Evolutionary conservation across 2,113 vertebrate genomes (phyloP).

Genomic region (Brienomyrus longianalis): DNA sequence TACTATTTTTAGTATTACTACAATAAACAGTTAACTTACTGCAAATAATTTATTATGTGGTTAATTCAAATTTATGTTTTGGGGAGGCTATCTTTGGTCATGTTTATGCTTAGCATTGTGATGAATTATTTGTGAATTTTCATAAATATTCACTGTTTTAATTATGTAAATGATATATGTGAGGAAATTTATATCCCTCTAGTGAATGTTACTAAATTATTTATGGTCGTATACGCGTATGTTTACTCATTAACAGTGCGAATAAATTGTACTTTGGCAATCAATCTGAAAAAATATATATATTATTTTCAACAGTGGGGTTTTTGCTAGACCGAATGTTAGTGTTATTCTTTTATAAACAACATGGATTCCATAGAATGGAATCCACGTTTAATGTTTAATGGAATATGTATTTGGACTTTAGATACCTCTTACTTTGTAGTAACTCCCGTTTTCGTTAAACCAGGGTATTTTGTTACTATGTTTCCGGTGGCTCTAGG

Average conservation of each 20-base stretch:
- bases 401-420: not conserved
- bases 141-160: not conserved
- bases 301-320: not conserved
- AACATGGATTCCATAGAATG: not conserved
- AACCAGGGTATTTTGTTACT: constrained; percentile 1
- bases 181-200: not conserved
- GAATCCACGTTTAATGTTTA: not conserved
- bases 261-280: not conserved
- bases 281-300: not conserved
- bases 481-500: constrained; percentile 24
- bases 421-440: not conserved
- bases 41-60: not conserved
- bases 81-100: no score
- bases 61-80: not conserved
- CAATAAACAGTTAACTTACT: not conserved
- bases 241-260: not conserved
- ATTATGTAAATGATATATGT: not conserved
- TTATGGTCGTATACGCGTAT: not conserved
- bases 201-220: not conserved
- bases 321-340: not conserved
- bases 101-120: not conserved
- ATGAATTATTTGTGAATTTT: not conserved
- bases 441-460: not conserved
- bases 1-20: not conserved
- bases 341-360: not conserved